A percentile compares a stretch with the other conserved stretches of the same genome.
Evolutionary conservation across 2,113 vertebrate species (phyloP).

Genomic region (Macrotis lagotis): DNA sequence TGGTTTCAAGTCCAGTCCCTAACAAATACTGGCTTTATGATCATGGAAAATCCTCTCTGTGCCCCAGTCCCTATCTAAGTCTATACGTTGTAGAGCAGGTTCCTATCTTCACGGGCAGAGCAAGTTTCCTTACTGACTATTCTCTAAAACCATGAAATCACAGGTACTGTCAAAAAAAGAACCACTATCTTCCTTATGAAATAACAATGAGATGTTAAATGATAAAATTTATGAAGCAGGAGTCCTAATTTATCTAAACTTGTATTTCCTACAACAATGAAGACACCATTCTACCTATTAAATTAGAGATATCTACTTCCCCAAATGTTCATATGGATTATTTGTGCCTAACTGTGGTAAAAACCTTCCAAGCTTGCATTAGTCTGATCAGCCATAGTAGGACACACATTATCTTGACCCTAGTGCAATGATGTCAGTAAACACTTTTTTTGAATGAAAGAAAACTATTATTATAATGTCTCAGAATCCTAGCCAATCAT

Average conservation of each 20-base stretch:
- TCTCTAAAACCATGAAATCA: neutral
- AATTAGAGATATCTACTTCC: neutral
- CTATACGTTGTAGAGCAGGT: neutral
- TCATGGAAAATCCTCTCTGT: neutral
- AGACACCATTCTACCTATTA: neutral
- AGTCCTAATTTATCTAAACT: neutral
- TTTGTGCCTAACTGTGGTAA: neutral
- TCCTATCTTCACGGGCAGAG: too few species aligned
- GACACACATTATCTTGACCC: too few species aligned
- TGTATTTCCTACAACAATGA: neutral
- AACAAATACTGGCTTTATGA: neutral
- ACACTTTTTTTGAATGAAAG: constrained; percentile 30
- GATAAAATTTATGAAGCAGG: neutral
- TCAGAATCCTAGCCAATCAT: neutral
- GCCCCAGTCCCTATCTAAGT: neutral
- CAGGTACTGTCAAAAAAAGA: neutral
- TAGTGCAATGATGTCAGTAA: neutral
- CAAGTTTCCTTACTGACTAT: too few species aligned
- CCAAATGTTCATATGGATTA: neutral
- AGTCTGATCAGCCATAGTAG: too few species aligned
- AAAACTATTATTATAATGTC: neutral
- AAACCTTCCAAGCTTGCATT: neutral
- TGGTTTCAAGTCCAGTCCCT: neutral
- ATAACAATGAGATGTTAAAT: neutral
- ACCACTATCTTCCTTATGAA: neutral